Base-by-base conservation (phyloP, 2,113 vertebrate species). In the Corvus moneduloides region DNA sequence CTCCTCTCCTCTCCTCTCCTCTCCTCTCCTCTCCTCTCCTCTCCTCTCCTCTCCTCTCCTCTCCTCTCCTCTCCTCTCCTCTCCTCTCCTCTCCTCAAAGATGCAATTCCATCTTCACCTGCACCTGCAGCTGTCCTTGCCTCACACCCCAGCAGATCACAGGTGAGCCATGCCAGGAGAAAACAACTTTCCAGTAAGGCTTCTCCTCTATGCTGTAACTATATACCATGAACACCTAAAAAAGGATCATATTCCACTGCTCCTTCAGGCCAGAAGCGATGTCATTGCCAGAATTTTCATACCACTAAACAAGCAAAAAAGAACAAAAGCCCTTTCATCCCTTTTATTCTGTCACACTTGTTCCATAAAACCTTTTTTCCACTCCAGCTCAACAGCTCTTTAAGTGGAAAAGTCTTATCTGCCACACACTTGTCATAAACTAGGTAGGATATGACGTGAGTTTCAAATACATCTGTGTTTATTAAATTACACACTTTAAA, bases 381-480 rank as follows among this genome's bases (percentile, higher is more conserved):
- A 48, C 14, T 62, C 43, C 68, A 61, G 62, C 46, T 85, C 62
- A 83, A 1, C 2, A 49, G 16, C 17, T 76, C 58, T 75, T 43
- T 22, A 35, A 81, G 37, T 2, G 10, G 37, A n/a, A 41, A 46
- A 90, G 10, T 56, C 33, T 16, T 51, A 1, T 30, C 33, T 74
- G 86, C 48, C 37, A 43, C 52, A 35, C 9, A 23, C 16, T 52
- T 54, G 52, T 46, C 56, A 76, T 33, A 28, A 80, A 51, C 19
- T 2, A 43, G 8, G 33, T 10, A 84, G 35, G 35, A 30, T 43
- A 33, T 0, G 1, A 71, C 2, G 5, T 30, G 55, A 67, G 16
- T 59, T 78, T 68, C 64, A 67, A 74, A 63, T 8, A 33, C 22
- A 23, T 54, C 39, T 69, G 39, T 16, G 16, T 59, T 74, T 51